These are phyloP conservation scores for Erpobdella octoculata DNA, from an alignment of 2,888 invertebrate genomes.

Conservation along the genomic window DNA sequence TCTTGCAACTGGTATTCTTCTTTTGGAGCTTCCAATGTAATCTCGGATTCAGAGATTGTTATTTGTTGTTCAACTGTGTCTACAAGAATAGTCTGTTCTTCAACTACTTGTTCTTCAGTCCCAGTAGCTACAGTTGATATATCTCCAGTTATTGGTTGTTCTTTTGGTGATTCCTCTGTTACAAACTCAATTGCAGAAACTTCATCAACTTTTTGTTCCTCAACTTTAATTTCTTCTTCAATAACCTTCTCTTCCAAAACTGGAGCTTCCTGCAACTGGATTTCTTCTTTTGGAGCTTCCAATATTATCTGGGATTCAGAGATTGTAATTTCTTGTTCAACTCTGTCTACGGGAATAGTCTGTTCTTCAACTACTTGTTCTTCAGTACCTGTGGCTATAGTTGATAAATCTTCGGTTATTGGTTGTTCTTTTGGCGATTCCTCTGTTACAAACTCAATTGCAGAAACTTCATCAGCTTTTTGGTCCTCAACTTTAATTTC, in stretches of 20 bases:
- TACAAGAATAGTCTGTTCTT: background rate
- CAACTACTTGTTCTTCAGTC: background rate
- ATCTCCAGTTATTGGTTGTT: background rate
- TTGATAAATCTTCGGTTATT: background rate
- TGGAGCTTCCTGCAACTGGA: background rate
- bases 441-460: background rate
- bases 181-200: background rate
- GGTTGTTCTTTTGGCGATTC: background rate
- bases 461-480: background rate
- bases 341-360: background rate
- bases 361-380: background rate
- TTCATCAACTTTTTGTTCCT: background rate
- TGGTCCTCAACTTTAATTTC: too few relatives aligned
- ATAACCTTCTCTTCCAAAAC: slow-evolving; percentile 1
- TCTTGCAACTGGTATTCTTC: background rate
- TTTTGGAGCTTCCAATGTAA: background rate
- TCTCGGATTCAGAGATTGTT: background rate
- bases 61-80: background rate
- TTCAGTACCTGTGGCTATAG: background rate
- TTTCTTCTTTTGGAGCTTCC: background rate
- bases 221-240: background rate
- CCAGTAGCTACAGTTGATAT: background rate
- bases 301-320: too few relatives aligned
- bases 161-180: background rate
- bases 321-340: background rate